These are phyloP conservation scores for Poecilus cupreus DNA, from an alignment of 2,888 invertebrate genomes.

Conservation along the genomic window DNA sequence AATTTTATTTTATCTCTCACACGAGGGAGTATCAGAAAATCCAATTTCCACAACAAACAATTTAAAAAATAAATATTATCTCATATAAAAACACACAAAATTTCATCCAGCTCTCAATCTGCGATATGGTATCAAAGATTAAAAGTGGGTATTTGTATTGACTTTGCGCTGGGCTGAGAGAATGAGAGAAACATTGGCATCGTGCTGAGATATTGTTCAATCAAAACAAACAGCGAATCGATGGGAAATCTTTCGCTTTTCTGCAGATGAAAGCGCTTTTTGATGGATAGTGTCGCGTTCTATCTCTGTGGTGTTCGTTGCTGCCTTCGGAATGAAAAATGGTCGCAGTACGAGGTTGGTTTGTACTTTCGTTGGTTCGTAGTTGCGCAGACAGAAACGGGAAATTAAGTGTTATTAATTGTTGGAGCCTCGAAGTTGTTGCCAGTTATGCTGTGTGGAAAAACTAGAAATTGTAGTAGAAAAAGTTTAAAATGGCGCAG, in stretches of 20 bases:
- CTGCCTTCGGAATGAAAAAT: constrained; percentile 27
- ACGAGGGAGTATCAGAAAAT: background rate
- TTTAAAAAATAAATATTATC: constrained; percentile 34
- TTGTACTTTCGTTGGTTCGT: constrained; percentile 1
- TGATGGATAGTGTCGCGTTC: constrained; percentile 39
- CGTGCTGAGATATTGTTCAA: constrained; percentile 22
- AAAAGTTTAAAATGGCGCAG: too few relatives aligned
- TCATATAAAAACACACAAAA: constrained; percentile 11
- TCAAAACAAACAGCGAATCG: constrained; percentile 30
- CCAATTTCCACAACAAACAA: constrained; percentile 12
- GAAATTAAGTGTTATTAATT: constrained; percentile 45
- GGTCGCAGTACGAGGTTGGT: background rate
- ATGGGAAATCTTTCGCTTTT: constrained; percentile 31
- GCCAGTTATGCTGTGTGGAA: too few relatives aligned
- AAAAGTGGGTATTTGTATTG: constrained; percentile 23
- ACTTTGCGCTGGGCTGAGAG: constrained; percentile 6
- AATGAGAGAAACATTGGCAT: background rate
- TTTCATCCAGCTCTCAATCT: background rate
- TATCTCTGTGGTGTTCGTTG: background rate
- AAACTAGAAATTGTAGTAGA: too few relatives aligned
- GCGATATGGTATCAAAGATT: constrained; percentile 28
- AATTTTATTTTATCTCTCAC: constrained; percentile 1
- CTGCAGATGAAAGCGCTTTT: constrained; percentile 44
- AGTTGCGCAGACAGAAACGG: constrained; percentile 16
- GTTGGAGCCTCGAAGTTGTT: constrained; percentile 10